These are phyloP conservation scores for Passer domesticus DNA, from an alignment of 2,113 vertebrate species.

Conservation along the genomic window DNA sequence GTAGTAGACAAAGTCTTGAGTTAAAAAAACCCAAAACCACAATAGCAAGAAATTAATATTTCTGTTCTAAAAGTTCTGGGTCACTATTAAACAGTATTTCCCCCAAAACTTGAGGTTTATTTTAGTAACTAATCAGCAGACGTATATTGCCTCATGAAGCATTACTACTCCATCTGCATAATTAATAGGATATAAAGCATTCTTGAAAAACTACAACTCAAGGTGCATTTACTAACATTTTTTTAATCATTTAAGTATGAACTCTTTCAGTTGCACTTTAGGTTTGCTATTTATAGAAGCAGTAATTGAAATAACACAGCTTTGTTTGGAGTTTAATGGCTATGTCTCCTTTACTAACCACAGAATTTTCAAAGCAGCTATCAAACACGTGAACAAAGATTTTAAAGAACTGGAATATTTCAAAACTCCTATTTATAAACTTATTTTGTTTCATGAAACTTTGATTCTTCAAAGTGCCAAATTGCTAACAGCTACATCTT, in stretches of 20 bases:
- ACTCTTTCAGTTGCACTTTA: background rate
- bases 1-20: background rate
- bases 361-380: background rate
- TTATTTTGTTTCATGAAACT: background rate
- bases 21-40: background rate
- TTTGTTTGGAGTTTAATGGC: background rate
- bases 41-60: background rate
- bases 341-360: background rate
- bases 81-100: background rate
- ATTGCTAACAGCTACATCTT: background rate
- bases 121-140: background rate
- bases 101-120: background rate
- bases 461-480: background rate
- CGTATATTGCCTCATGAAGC: background rate
- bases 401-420: background rate
- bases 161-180: background rate
- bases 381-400: background rate
- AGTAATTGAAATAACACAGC: background rate
- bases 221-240: background rate
- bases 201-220: background rate
- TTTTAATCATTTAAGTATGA: background rate
- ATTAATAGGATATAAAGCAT: background rate
- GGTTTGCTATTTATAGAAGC: background rate
- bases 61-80: background rate
- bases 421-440: background rate